Base-by-base conservation (phyloP, 2,797 vertebrate genomes). In the Melanotaenia maccullochi region DNA sequence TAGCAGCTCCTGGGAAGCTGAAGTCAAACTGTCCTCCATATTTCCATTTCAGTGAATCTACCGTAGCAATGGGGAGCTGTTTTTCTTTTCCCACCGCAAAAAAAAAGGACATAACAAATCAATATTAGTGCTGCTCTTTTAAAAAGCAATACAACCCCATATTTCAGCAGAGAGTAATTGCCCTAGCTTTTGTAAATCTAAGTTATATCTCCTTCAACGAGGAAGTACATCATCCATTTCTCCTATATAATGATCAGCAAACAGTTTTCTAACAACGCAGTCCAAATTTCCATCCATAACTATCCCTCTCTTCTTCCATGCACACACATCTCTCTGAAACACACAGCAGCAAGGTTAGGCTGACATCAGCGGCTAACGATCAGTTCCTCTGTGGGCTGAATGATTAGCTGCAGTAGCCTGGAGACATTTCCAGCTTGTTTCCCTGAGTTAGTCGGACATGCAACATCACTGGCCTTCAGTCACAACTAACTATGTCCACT, bases 351-450 rank as follows among this genome's bases (percentile, higher is more conserved):
- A 90, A 91, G 90, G 93, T 91, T 93, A 90, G 88, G 69, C 83
- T 89, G 90, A 92, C 92, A 93, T 93, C 91, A 82, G 86, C 35
- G 62, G 71, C 89, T 93, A 94, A 94, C 85, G 90, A 94, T 92
- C 91, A 93, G 89, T 76, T 90, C 86, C 84, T 90, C 86, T 89
- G 81, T 85, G 83, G 77, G 69, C 86, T 88, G 86, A 92, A 91
- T 93, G 92, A 94, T 93, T 93, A 90, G 88, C 87, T 91, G 85
- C 85, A 76, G 82, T 93, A 87, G 91, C 92, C 92, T 61, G 79
- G 79, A 90, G 91, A 91, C 89, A 89, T 93, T 93, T 93, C 90
- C 90, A 92, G 90, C 81, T 85, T 88, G 91, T 93, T 91, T 89
- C 88, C 87, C 91, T 91, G 82, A 93, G 87, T 93, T 89, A 90